These are phyloP conservation scores for Macaria notata DNA, from an alignment of 2,888 invertebrate genomes.

Conservation along the genomic window DNA sequence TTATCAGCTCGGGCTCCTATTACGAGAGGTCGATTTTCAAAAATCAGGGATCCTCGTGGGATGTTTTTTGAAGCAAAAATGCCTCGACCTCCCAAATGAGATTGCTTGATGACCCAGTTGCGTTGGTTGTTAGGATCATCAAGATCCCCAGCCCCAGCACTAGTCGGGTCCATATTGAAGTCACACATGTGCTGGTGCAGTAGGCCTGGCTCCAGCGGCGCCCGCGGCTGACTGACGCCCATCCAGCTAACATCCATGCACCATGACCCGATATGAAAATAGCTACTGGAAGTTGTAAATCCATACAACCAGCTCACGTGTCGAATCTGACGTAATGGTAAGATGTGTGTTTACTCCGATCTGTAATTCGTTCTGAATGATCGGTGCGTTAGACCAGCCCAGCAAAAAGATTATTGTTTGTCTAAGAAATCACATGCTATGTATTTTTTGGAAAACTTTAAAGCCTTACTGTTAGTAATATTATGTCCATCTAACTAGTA, in stretches of 20 bases:
- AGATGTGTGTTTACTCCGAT: constrained; percentile 51
- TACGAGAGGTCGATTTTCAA: constrained; percentile 85
- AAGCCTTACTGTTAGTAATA: too few relatives aligned
- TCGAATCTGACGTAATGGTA: constrained; percentile 61
- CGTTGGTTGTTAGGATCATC: constrained; percentile 26
- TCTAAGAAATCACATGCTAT: too few relatives aligned
- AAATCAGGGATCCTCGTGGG: constrained; percentile 84
- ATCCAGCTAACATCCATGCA: constrained; percentile 46
- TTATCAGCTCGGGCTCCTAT: constrained; percentile 84
- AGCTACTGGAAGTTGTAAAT: constrained; percentile 68
- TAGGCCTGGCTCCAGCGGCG: constrained; percentile 41
- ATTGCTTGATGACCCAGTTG: constrained; percentile 82
- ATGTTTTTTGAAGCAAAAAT: constrained; percentile 85
- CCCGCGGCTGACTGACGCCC: constrained; percentile 57
- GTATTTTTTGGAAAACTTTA: too few relatives aligned
- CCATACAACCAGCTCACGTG: constrained; percentile 57
- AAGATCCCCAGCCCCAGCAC: constrained; percentile 17
- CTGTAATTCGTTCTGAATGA: constrained; percentile 28
- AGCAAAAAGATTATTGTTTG: too few relatives aligned
- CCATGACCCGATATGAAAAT: constrained; percentile 72
- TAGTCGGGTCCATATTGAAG: constrained; percentile 39
- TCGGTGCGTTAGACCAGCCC: constrained; percentile 17
- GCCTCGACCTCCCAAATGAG: constrained; percentile 86
- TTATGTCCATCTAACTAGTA: too few relatives aligned
- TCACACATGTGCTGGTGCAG: constrained; percentile 28